Evolutionary conservation across 2,113 vertebrate species (phyloP), one percentile per base, ranked within the genome.

Genomic region (Halichoeres trimaculatus): DNA sequence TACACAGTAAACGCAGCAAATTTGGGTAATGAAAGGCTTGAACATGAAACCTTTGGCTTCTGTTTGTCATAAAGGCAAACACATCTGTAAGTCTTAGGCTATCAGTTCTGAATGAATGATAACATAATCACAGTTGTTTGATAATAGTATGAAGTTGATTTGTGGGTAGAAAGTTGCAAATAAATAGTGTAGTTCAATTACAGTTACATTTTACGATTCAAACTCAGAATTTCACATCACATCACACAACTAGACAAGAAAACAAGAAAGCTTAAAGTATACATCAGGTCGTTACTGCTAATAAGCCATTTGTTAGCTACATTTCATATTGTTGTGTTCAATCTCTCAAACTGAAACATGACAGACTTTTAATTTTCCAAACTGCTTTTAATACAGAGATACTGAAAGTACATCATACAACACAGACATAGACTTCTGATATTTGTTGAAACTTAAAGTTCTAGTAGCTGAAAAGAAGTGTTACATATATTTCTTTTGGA

Each of bases 381-480:
- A 78, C 34, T 64, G 47, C 2, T 78, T 86, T 91, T 91, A 90
- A 86, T 91, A 81, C 48, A 56, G 74, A 83, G 69, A 90, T 81
- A 92, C 64, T 85, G 76, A 88, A 92, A 85, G 80, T 85, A 93
- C 90, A 92, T 51, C 53, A 83, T 76, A 91, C 85, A 88, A 90
- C 80, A 88, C 81, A 88, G 72, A 91, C 85, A 89, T 22, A 56
- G 71, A 91, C 70, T 80, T 81, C 52, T 52, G 65, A 83, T 86
- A 76, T 68, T 69, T 83, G 74, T 72, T 75, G 70, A 61, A 77
- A 90, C 62, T 43, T 41, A 77, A 68, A 78, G 63, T 72, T 86
- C 86, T 85, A 88, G 85, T 81, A 79, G 85, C 58, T 84, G 69
- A 90, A 78, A 86, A 45, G 8, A 79, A 10, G 38, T 80, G 77